These are phyloP conservation scores for Hydraecia micacea DNA, from an alignment of 2,888 invertebrate species.

Conservation along the genomic window DNA sequence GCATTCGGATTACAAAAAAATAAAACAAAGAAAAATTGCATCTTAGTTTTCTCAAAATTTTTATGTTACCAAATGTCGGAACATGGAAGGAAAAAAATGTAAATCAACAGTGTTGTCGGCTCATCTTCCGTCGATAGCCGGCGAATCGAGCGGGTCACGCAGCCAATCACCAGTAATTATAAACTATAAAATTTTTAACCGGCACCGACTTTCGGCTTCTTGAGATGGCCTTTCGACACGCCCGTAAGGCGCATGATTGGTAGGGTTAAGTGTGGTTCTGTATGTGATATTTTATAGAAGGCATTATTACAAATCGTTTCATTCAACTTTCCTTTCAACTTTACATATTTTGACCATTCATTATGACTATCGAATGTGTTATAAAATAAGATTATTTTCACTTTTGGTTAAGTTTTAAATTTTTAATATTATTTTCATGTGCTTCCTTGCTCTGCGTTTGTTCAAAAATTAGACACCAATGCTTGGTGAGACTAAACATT, in stretches of 20 bases:
- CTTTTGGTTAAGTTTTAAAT: background rate
- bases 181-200: constrained; percentile 87
- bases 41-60: background rate
- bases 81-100: constrained; percentile 59
- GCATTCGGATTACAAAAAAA: constrained; percentile 3
- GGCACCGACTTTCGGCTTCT: constrained; percentile 87
- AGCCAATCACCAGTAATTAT: constrained; percentile 88
- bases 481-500: no score
- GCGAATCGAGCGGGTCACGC: constrained; percentile 81
- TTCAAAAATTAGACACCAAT: background rate
- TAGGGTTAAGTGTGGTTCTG: constrained; percentile 74
- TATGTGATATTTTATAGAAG: constrained; percentile 49
- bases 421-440: background rate
- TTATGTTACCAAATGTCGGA: constrained; percentile 42
- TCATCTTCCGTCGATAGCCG: constrained; percentile 65
- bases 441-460: background rate
- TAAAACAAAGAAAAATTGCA: background rate
- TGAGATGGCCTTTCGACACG: constrained; percentile 87
- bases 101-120: constrained; percentile 66
- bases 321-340: no score
- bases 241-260: constrained; percentile 68
- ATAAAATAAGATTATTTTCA: background rate
- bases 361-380: background rate
- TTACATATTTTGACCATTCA: background rate
- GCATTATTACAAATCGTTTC: no score